Evolutionary conservation across 2,888 invertebrate species (phyloP), one percentile per base, ranked within the genome.

Genomic region (Allolobophora icterica): DNA sequence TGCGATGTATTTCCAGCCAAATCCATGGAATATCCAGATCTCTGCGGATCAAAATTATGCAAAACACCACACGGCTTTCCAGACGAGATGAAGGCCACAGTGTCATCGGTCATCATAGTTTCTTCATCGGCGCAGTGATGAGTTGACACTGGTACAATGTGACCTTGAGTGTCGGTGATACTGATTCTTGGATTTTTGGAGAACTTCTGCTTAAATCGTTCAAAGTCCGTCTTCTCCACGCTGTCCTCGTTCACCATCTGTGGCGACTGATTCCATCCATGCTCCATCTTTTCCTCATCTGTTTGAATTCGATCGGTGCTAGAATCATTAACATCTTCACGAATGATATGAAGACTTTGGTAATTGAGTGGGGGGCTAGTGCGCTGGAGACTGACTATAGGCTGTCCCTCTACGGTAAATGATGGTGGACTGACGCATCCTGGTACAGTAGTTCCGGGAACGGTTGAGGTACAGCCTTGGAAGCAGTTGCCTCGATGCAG

Each of bases 101-200:
- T 40, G 34, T 89, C 89, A 24, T 89, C 89, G 38, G 58, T 58
- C 52, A 71, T 84, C 91, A 84, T 71, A 35, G 34, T 89, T 35
- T 89, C 35, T 6, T 71, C 71, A n/a, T 71, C 71, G 2, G 71
- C 8, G n/a, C 71, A 71, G 13, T 71, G 89, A 21, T 34, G 52
- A 30, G 89, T n/a, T 21, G 93, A 92, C 42, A 94, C 94, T 90
- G 94, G 94, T 30, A 94, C 95, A 92, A 95, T 95, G 92, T 95
- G 95, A 91, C 98, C 98, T 91, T 97, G 96, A 91, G 98, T 98
- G 95, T 98, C 98, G 0, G 98, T 98, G 21, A 98, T 96, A 93
- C 98, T 98, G 92, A 98, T 98, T 95, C 98, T 98, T 0, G 98
- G 98, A 94, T 94, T 97, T 93, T 91, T 94, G 91, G 93, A 92